These are phyloP conservation scores for Pseudomyrmex concolor DNA, from an alignment of 1,140 invertebrate genomes.

Conservation along the genomic window DNA sequence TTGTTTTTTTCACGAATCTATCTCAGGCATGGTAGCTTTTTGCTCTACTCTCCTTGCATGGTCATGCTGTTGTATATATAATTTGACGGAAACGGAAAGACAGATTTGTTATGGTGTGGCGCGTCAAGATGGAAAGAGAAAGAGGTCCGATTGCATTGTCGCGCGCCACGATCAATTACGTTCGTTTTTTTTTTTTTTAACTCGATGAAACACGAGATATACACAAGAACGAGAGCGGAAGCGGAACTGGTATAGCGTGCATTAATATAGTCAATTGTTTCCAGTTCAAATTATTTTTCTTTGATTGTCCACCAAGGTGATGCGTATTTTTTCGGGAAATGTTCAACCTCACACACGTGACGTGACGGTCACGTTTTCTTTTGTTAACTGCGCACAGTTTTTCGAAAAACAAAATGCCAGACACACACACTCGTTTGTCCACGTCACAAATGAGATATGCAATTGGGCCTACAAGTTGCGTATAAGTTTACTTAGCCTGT, in stretches of 20 bases:
- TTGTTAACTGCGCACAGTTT: neutral
- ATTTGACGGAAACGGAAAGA: constrained; percentile 36
- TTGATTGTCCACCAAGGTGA: neutral
- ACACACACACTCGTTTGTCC: neutral
- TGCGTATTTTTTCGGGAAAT: neutral
- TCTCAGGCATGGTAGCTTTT: constrained; percentile 64
- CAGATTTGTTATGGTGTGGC: neutral
- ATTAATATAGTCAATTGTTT: constrained; percentile 29
- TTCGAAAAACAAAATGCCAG: neutral
- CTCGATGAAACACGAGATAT: neutral
- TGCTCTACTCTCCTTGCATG: constrained; percentile 53
- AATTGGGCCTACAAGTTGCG: constrained; percentile 44
- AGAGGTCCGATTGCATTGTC: constrained; percentile 50
- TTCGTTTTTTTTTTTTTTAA: neutral
- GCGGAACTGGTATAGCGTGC: neutral
- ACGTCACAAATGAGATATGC: constrained; percentile 16
- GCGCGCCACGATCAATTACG: neutral
- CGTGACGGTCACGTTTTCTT: neutral
- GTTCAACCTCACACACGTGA: neutral
- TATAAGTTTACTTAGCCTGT: constrained; percentile 20
- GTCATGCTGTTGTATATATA: constrained; percentile 57
- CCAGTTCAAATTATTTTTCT: constrained; percentile 9
- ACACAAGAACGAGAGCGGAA: neutral
- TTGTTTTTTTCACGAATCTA: constrained; percentile 41
- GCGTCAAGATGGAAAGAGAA: neutral